Evolutionary conservation across 2,888 invertebrate genomes (phyloP).

Genomic region (Andricus quercusramuli): DNA sequence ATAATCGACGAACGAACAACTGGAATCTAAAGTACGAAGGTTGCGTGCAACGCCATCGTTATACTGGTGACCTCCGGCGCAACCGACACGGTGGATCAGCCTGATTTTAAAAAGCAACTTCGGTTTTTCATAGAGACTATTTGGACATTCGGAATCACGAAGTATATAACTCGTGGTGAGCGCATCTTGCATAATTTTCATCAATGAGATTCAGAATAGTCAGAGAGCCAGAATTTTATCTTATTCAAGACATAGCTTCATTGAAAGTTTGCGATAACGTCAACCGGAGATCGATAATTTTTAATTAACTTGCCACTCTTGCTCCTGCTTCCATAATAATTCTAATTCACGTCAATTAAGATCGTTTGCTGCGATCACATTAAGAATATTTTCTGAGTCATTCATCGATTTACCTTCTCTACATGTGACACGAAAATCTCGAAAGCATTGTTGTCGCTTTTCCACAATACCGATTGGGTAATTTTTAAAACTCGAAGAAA

Average conservation of each 20-base stretch:
- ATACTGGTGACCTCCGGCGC: constrained; percentile 11
- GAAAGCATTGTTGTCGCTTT: no score
- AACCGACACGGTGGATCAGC: constrained; percentile 3
- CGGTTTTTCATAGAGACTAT: background rate
- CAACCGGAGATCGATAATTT: background rate
- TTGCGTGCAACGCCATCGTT: constrained; percentile 36
- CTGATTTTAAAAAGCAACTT: constrained; percentile 7
- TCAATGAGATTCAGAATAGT: background rate
- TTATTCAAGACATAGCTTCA: background rate
- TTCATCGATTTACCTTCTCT: background rate
- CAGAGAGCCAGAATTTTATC: no score
- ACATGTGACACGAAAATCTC: no score
- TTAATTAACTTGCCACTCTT: background rate
- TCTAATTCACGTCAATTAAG: background rate
- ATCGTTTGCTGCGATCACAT: background rate
- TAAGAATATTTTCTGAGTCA: background rate
- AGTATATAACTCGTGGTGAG: background rate
- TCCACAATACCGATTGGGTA: no score
- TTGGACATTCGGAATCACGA: background rate
- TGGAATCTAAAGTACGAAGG: constrained; percentile 29
- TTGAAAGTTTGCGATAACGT: background rate
- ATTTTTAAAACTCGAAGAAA: no score
- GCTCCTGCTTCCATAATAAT: background rate
- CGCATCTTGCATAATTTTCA: background rate
- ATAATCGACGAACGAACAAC: constrained; percentile 36